These are phyloP conservation scores for Euura lappo DNA, from an alignment of 1,140 invertebrate species.

Conservation along the genomic window DNA sequence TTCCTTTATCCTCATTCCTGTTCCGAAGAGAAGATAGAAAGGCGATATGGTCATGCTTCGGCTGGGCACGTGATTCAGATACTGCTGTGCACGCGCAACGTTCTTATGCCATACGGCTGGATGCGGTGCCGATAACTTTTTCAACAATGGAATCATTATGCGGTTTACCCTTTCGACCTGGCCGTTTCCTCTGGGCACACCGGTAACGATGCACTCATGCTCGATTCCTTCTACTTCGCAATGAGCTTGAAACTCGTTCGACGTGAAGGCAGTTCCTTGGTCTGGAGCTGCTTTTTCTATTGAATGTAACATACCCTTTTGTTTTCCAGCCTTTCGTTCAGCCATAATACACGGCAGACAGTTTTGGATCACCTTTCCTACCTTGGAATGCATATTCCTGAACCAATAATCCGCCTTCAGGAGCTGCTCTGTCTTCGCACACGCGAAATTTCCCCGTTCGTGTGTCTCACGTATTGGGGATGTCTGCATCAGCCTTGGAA, in stretches of 20 bases:
- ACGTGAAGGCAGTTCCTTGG: slow-evolving; percentile 24
- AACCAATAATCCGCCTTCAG: slow-evolving; percentile 47
- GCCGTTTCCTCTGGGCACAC: slow-evolving; percentile 23
- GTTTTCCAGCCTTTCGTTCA: slow-evolving; percentile 49
- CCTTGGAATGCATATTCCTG: slow-evolving; percentile 35
- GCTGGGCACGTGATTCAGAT: slow-evolving; percentile 42
- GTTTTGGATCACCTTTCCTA: slow-evolving; percentile 32
- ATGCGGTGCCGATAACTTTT: slow-evolving; percentile 37
- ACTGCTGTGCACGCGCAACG: slow-evolving; percentile 36
- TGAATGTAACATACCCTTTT: slow-evolving; percentile 46
- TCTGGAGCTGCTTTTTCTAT: slow-evolving; percentile 41
- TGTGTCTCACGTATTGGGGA: slow-evolving; percentile 36
- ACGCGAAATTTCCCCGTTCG: slow-evolving; percentile 41
- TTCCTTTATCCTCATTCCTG: slow-evolving; percentile 36
- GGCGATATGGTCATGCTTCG: slow-evolving; percentile 40
- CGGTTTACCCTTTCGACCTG: slow-evolving; percentile 25
- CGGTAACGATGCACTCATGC: slow-evolving; percentile 19
- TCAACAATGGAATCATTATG: slow-evolving; percentile 37
- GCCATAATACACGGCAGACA: slow-evolving; percentile 51
- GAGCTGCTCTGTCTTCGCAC: slow-evolving; percentile 42
- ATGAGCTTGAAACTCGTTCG: slow-evolving; percentile 24
- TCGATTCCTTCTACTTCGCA: slow-evolving; percentile 23
- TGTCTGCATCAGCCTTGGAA: slow-evolving; percentile 31
- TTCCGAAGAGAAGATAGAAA: slow-evolving; percentile 44
- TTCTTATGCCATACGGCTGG: slow-evolving; percentile 42